Percentiles rank a stretch among this genome's conserved stretches.
phyloP scores from a whole-genome alignment of 2,797 vertebrate genomes.

The Chanos chanos region DNA sequence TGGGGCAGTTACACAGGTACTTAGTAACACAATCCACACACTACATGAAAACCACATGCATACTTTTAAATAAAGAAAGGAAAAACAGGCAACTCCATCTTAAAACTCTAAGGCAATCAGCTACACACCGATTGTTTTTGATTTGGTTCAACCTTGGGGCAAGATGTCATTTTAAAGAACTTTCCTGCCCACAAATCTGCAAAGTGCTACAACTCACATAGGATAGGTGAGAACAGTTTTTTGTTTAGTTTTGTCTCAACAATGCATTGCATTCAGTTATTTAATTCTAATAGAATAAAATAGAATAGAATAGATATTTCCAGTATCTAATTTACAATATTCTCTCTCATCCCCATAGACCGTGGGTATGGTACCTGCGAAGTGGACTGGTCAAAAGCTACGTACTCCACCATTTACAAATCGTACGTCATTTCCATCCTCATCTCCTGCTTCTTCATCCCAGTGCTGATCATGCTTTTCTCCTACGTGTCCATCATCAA shows the following conservation, averaged over 20 bases:
- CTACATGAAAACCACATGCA: too few species aligned
- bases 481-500: constrained; percentile 78
- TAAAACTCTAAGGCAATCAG: too few species aligned
- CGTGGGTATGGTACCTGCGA: constrained; percentile 77
- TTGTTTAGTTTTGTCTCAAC: too few species aligned
- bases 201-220: too few species aligned
- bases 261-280: neutral
- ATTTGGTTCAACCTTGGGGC: too few species aligned
- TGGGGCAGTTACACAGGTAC: constrained; percentile 84
- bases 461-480: constrained; percentile 71
- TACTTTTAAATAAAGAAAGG: too few species aligned
- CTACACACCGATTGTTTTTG: too few species aligned
- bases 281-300: neutral
- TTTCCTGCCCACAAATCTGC: too few species aligned
- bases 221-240: neutral
- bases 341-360: constrained; percentile 52
- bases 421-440: constrained; percentile 75
- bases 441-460: constrained; percentile 72
- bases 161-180: too few species aligned
- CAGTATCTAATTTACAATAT: neutral
- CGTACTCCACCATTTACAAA: constrained; percentile 70
- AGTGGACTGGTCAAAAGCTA: constrained; percentile 80
- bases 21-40: too few species aligned
- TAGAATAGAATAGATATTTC: neutral
- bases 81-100: too few species aligned